Conservation (phyloP, 2,113 vertebrate species). For the Agelaius tricolor region DNA sequence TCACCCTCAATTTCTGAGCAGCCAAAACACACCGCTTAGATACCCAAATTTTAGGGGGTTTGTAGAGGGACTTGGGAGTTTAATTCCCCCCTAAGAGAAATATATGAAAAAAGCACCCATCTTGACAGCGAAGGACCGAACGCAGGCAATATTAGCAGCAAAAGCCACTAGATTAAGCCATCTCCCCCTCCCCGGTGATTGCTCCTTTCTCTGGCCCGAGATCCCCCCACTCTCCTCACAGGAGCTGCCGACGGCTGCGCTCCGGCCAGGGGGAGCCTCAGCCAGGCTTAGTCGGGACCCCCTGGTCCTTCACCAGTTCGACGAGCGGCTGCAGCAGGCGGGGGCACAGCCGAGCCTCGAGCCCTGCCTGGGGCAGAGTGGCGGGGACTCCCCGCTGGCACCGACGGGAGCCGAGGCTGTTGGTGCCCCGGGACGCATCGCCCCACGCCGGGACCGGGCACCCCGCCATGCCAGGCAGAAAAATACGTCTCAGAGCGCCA, state of each 20-base stretch:
- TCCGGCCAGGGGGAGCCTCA: neutral
- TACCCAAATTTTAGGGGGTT: neutral
- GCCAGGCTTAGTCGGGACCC: neutral
- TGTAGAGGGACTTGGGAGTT: too few relatives aligned
- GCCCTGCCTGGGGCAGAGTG: neutral
- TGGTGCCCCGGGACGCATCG: neutral
- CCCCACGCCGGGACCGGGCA: too few relatives aligned
- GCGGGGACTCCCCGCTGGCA: neutral
- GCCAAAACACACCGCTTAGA: neutral
- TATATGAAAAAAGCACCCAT: too few relatives aligned
- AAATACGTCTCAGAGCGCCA: neutral
- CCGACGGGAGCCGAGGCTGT: neutral
- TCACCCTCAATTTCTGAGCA: fast-evolving
- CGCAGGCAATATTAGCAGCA: fast-evolving
- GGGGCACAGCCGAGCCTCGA: neutral
- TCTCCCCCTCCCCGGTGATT: fast-evolving
- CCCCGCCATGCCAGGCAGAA: too few relatives aligned
- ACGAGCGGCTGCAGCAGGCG: fast-evolving
- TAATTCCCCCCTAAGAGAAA: too few relatives aligned
- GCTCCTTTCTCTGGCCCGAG: neutral
- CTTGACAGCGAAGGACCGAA: too few relatives aligned
- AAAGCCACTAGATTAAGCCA: neutral
- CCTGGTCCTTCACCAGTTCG: neutral
- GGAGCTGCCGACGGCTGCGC: neutral
- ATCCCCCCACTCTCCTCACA: fast-evolving